phyloP scores from a whole-genome alignment of 2,113 vertebrate species.

The Phoenicopterus ruber region DNA sequence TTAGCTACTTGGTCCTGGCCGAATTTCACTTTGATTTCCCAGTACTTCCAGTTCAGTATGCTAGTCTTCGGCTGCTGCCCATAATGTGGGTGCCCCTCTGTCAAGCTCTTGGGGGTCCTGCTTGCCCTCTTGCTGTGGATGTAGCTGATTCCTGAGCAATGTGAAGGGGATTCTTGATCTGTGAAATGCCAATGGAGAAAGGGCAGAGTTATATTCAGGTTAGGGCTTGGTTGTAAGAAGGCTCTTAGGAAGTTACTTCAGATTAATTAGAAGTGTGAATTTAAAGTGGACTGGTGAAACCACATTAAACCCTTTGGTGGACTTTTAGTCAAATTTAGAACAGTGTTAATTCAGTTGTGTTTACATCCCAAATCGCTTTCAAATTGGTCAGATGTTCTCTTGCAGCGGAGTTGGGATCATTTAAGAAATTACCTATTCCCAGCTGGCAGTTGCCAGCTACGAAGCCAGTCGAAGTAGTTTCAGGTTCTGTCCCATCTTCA shows the following conservation, averaged over 20 bases:
- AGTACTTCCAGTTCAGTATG: not conserved
- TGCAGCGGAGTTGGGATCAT: not conserved
- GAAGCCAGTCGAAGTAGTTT: not conserved
- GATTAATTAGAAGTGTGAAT: not conserved
- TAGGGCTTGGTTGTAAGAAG: not conserved
- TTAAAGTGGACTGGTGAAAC: not conserved
- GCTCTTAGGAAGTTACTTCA: not conserved
- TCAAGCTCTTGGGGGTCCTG: not conserved
- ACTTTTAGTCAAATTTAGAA: not conserved
- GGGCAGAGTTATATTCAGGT: not conserved
- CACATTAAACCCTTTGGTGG: not conserved
- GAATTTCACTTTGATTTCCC: not conserved
- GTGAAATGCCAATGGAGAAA: not conserved
- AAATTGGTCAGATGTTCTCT: not conserved
- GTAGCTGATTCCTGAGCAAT: not conserved
- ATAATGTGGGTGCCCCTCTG: accelerated
- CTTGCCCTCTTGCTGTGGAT: not conserved
- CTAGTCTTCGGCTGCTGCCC: not conserved
- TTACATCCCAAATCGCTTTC: not conserved
- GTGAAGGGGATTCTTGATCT: not conserved
- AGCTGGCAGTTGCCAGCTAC: not conserved
- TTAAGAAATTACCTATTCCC: not conserved
- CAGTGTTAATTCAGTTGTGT: not conserved
- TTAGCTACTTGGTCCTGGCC: not conserved
- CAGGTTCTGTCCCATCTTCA: not conserved